Evolutionary conservation across 2,113 vertebrate genomes (phyloP).

Genomic region (Urocitellus parryii): DNA sequence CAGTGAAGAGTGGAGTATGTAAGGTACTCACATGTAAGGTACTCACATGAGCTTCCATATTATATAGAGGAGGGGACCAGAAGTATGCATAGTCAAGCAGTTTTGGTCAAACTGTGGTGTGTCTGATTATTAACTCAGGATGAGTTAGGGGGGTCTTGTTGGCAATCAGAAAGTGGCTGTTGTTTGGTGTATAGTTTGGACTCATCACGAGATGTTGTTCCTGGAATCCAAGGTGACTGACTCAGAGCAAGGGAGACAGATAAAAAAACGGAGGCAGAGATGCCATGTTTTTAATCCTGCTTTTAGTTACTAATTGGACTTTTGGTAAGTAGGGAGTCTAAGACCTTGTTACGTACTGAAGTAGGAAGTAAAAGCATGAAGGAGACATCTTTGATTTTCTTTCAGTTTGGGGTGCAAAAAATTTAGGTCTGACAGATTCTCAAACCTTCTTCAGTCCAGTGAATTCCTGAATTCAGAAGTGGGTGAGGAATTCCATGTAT

Average conservation of each 20-base stretch:
- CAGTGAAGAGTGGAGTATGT: no score
- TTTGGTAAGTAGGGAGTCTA: background rate
- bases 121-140: background rate
- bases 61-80: background rate
- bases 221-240: background rate
- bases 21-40: background rate
- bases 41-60: background rate
- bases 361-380: background rate
- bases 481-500: background rate
- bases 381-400: background rate
- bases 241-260: background rate
- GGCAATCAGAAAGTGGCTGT: background rate
- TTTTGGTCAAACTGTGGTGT: background rate
- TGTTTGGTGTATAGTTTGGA: background rate
- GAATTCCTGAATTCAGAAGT: background rate
- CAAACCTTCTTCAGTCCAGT: background rate
- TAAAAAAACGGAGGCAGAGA: background rate
- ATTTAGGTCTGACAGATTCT: background rate
- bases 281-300: background rate
- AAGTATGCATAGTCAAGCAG: background rate
- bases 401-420: background rate
- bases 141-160: background rate
- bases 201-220: background rate
- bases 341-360: background rate
- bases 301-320: background rate